phyloP scores from a whole-genome alignment of 2,888 invertebrate species.

The Monoplex corrugatus region DNA sequence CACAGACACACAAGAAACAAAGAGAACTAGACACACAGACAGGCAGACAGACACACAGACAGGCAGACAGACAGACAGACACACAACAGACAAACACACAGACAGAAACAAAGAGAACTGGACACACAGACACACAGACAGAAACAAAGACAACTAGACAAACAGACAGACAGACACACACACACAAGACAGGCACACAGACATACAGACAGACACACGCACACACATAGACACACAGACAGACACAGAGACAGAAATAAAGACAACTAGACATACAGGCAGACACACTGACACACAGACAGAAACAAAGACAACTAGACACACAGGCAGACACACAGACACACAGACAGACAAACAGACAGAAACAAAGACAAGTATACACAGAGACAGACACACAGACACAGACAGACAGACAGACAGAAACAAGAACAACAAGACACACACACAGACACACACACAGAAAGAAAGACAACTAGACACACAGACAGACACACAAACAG shows the following conservation, averaged over 20 bases:
- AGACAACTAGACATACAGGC: neutral
- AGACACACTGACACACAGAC: neutral
- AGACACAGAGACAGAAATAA: neutral
- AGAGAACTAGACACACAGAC: neutral
- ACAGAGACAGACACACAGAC: neutral
- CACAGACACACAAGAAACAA: neutral
- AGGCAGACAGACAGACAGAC: neutral
- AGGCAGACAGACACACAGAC: neutral
- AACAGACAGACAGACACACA: neutral
- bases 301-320: neutral
- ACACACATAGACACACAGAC: neutral
- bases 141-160: neutral
- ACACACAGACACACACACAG: neutral
- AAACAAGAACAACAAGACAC: too few species aligned
- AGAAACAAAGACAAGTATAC: neutral
- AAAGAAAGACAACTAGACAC: too few species aligned
- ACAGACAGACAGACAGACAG: neutral
- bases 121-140: neutral
- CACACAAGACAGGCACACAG: neutral
- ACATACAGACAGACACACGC: neutral
- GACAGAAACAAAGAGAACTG: neutral
- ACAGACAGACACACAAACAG: too few species aligned
- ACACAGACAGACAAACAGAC: neutral
- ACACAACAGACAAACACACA: neutral
- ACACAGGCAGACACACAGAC: neutral